These are phyloP conservation scores for Capromys pilorides DNA, from an alignment of 2,797 vertebrate species.

Conservation along the genomic window DNA sequence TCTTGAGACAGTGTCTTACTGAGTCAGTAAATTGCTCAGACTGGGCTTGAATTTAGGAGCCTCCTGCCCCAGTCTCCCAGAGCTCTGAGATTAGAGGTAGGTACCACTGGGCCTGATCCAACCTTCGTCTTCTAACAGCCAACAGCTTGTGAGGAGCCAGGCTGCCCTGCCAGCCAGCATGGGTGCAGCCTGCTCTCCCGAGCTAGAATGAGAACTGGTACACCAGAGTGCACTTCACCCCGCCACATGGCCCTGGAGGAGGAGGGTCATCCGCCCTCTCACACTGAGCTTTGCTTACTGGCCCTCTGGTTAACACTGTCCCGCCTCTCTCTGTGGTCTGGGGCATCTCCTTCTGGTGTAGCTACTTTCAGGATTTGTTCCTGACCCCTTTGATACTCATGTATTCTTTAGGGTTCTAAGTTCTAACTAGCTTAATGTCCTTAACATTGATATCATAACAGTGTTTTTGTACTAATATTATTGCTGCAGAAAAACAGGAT, in stretches of 20 bases:
- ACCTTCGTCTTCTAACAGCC: slow-evolving; percentile 12
- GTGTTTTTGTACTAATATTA: slow-evolving; percentile 43
- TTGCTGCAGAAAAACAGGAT: slow-evolving; percentile 32
- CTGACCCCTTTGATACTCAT: slow-evolving; percentile 33
- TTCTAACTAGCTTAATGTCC: slow-evolving; percentile 36
- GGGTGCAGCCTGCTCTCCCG: neutral
- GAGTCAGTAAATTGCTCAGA: neutral
- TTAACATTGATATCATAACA: slow-evolving; percentile 22
- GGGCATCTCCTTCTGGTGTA: slow-evolving; percentile 17
- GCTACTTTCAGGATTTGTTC: slow-evolving; percentile 42
- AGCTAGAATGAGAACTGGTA: neutral
- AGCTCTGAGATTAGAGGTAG: too few species aligned
- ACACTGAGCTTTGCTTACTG: neutral
- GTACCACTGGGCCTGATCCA: neutral
- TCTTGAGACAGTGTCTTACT: neutral
- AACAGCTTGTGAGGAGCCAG: slow-evolving; percentile 5
- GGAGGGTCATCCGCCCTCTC: neutral
- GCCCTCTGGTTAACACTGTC: neutral
- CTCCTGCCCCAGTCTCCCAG: neutral
- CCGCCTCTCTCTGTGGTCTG: neutral
- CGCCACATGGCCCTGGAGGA: neutral
- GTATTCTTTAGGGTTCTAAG: neutral
- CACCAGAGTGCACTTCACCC: neutral
- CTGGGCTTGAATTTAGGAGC: neutral
- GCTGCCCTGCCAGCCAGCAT: neutral